phyloP scores from a whole-genome alignment of 2,888 invertebrate species.

The Oligia latruncula region DNA sequence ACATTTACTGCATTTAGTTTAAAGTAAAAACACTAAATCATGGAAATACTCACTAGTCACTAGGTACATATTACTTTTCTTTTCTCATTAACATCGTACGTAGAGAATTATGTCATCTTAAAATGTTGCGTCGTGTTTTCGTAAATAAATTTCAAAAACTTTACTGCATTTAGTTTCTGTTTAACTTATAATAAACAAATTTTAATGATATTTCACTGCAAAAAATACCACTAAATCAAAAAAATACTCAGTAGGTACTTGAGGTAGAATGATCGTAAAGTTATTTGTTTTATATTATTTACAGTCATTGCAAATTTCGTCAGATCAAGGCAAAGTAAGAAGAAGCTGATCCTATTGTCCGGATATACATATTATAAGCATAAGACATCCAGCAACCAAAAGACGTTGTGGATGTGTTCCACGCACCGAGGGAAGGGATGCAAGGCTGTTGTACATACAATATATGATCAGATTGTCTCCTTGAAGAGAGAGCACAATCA shows the following conservation, averaged over 20 bases:
- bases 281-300: constrained; percentile 1
- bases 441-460: constrained; percentile 27
- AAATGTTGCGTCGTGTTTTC: background rate
- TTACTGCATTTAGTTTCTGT: background rate
- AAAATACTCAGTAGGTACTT: background rate
- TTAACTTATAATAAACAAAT: background rate
- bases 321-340: constrained; percentile 9
- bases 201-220: background rate
- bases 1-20: too few species aligned
- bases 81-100: background rate
- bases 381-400: background rate
- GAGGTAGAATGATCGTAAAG: background rate
- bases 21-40: too few species aligned
- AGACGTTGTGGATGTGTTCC: constrained; percentile 31
- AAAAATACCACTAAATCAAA: background rate
- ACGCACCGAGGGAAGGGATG: constrained; percentile 37
- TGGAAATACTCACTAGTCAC: too few species aligned
- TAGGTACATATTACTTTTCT: too few species aligned
- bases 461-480: background rate
- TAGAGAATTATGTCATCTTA: background rate
- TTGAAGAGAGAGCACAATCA: background rate
- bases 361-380: constrained; percentile 32
- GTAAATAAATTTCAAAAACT: background rate
- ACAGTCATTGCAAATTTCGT: constrained; percentile 5
- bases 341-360: background rate